Evolutionary conservation across 2,888 invertebrate genomes (phyloP), one percentile per base, ranked within the genome.

Genomic region (Fragum whitleyi): DNA sequence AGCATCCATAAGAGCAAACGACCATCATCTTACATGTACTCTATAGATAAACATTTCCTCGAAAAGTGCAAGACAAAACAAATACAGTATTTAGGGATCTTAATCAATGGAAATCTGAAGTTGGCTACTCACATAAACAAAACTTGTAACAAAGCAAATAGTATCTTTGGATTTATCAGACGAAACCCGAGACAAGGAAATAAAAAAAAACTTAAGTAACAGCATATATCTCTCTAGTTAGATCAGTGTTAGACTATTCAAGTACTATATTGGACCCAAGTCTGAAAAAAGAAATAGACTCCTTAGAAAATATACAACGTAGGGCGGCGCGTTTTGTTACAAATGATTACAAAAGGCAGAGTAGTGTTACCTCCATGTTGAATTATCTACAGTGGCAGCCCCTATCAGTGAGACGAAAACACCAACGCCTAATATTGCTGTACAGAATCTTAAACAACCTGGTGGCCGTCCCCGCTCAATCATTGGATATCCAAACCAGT

Each of bases 11-110:
- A 42, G 23, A 76, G 78, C n/a, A 55, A 28, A 57, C n/a, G 29
- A 5, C 57, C 76, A 0, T 57, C 67, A 16, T 28, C 36, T 1
- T n/a, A 62, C 19, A 9, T 53, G 26, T 81, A 79, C 26, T 51
- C 2, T 14, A 59, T 79, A n/a, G 73, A 79, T 57, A 65, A 29
- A n/a, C 77, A 77, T 11, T 59, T 14, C 2, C 53, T 79, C 1
- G 55, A 76, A 26, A 73, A n/a, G 79, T 70, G 2, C 42, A 47
- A 2, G 26, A 42, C 1, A 67, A 77, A n/a, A 77, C 79, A 65
- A 75, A 77, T 29, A 70, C 74, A 1, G 51, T n/a, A 79, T n/a
- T n/a, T n/a, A n/a, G n/a, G n/a, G 1, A 16, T 21, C 28, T 67
- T 53, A 21, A 73, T 83, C n/a, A 72, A 51, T 53, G 53, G 67